phyloP scores from a whole-genome alignment of 2,113 vertebrate species.

The Gila orcuttii region DNA sequence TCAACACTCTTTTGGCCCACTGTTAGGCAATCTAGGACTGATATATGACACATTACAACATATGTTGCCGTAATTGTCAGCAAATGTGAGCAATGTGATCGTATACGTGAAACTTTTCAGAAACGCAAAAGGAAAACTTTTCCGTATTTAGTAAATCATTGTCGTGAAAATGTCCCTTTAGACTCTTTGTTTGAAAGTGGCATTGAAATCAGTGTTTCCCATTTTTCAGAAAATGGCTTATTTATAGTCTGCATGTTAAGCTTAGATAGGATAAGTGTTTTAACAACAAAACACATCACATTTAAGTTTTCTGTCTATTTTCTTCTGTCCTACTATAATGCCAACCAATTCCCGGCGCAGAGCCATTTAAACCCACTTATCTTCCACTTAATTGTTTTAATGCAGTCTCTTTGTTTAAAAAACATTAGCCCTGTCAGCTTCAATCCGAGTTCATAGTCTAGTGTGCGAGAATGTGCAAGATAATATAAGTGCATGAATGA shows the following conservation, averaged over 20 bases:
- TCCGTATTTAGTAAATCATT: too few relatives aligned
- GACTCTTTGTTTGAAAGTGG: too few relatives aligned
- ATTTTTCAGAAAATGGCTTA: background rate
- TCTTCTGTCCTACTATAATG: background rate
- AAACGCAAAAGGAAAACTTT: too few relatives aligned
- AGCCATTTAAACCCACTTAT: background rate
- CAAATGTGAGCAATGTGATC: background rate
- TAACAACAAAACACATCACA: background rate
- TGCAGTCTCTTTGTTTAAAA: background rate
- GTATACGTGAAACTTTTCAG: too few relatives aligned
- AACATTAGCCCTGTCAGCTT: background rate
- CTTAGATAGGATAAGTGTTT: background rate
- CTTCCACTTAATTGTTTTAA: background rate
- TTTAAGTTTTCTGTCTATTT: too few relatives aligned
- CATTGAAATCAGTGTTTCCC: too few relatives aligned
- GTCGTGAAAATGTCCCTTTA: too few relatives aligned
- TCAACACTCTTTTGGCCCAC: background rate
- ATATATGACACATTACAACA: background rate
- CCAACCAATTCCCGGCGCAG: background rate
- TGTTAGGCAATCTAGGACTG: background rate
- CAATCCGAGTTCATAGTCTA: background rate
- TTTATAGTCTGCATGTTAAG: background rate
- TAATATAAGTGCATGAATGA: slow-evolving; percentile 3
- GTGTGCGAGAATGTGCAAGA: background rate
- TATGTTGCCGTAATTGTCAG: background rate